A percentile compares a stretch with the other conserved stretches of the same genome.
Evolutionary conservation across 1,140 invertebrate species (phyloP).

Genomic region (Lasaia peninsularis): DNA sequence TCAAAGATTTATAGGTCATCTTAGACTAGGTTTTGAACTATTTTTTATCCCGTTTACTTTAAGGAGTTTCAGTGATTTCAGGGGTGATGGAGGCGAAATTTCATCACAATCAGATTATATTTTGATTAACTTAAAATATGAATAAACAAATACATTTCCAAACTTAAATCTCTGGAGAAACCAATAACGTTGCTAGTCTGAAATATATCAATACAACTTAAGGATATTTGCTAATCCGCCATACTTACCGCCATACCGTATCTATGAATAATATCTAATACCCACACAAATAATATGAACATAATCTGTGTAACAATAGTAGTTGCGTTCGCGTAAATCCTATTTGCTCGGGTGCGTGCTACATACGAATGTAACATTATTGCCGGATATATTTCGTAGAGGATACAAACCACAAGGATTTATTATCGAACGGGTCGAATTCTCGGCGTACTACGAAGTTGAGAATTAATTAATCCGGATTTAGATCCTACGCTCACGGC

Average conservation of each 20-base stretch:
- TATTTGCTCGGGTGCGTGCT: slow-evolving; percentile 26
- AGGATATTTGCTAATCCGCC: neutral
- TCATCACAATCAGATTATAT: too few relatives aligned
- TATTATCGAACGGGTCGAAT: slow-evolving; percentile 31
- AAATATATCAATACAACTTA: neutral
- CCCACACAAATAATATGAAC: slow-evolving; percentile 16
- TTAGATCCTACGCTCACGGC: slow-evolving; percentile 22
- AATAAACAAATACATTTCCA: too few relatives aligned
- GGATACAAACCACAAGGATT: slow-evolving; percentile 34
- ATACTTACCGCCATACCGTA: neutral
- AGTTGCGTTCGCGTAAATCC: slow-evolving; percentile 29
- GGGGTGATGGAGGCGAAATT: too few relatives aligned
- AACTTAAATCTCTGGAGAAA: too few relatives aligned
- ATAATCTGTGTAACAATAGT: slow-evolving; percentile 27
- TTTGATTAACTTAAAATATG: too few relatives aligned
- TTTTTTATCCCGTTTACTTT: too few relatives aligned
- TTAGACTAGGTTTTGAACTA: too few relatives aligned
- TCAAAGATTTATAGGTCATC: too few relatives aligned
- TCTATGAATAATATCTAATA: neutral
- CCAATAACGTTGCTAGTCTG: too few relatives aligned
- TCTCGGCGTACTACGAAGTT: slow-evolving; percentile 26
- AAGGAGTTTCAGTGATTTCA: too few relatives aligned
- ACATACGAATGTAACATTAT: slow-evolving; percentile 26
- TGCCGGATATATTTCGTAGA: slow-evolving; percentile 25
- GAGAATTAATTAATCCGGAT: slow-evolving; percentile 31